Base-by-base conservation (phyloP, 2,113 vertebrate genomes). In the Clupea harengus region DNA sequence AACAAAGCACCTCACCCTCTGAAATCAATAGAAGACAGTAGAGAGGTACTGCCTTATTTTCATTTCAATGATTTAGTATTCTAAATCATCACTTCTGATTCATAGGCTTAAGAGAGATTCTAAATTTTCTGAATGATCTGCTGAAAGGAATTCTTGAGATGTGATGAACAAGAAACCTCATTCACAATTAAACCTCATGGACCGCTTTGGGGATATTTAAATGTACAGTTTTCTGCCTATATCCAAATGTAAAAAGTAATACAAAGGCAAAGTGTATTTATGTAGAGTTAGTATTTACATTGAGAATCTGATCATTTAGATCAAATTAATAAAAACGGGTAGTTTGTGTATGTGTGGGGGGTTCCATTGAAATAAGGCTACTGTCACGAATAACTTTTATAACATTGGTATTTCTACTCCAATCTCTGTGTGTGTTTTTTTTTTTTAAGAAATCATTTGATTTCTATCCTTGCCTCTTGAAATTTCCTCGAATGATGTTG, bases 101-200 rank as follows among this genome's bases (percentile, higher is more conserved):
- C 22, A 22, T n/a, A 1, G n/a, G n/a, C n/a, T 25, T 75, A 25
- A 28, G 25, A 75, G 67, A 28, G 67, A 75, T 10, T 72, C 64
- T 17, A 13, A 52, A 52, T 18, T 52, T 54, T 49, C 47, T 75
- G 25, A 75, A 75, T 75, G 67, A 75, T 39, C 67, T 13, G 67
- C 67, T 75, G 67, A 32, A 32, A 39, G 49, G 18, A 49, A 17
- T 78, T 49, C 9, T 49, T 75, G 22, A 72, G 25, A 84, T 47
- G 11, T 64, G 20, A 64, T n/a, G 60, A 84, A 78, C 83, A 78
- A 39, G 52, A 83, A 82, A 87, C 86, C 83, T 87, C 83, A n/a
- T 18, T 88, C 49, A 85, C 87, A 88, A 81, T 84, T 11, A 44
- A 85, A 85, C 87, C 87, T 88, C 87, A 72, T 45, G 25, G 45